Evolutionary conservation across 1,140 invertebrate genomes (phyloP).

Genomic region (Cotesia glomerata): DNA sequence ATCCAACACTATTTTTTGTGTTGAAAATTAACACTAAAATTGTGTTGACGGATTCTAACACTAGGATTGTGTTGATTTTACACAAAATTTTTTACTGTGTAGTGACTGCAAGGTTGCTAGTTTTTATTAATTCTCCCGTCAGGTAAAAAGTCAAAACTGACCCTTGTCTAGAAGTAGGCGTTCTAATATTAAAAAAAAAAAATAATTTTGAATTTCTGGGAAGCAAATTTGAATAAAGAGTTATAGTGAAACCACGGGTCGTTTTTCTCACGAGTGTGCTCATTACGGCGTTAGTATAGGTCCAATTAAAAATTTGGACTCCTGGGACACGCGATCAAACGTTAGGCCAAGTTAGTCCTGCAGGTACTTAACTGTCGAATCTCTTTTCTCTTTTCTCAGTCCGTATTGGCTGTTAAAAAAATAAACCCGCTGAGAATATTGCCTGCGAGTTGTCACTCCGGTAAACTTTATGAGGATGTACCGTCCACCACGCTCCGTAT

Average conservation of each 20-base stretch:
- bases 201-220: neutral
- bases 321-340: conserved; percentile 34
- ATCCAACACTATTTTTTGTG: too few relatives aligned
- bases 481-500: neutral
- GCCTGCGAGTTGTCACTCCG: neutral
- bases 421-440: neutral
- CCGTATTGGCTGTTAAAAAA: conserved; percentile 7
- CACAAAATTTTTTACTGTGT: too few relatives aligned
- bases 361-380: conserved; percentile 1
- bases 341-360: neutral
- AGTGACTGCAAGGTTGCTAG: too few relatives aligned
- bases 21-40: too few relatives aligned
- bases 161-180: conserved; percentile 28
- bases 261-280: conserved; percentile 31
- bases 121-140: neutral
- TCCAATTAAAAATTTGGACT: conserved; percentile 47
- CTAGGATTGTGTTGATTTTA: too few relatives aligned
- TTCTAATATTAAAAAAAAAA: conserved; percentile 15
- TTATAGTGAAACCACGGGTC: conserved; percentile 27
- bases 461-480: conserved; percentile 15
- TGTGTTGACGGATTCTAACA: too few relatives aligned
- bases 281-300: conserved; percentile 43
- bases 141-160: conserved; percentile 8
- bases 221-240: conserved; percentile 3
- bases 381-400: conserved; percentile 6